Base-by-base conservation (phyloP, 2,113 vertebrate species). In the Takifugu flavidus region DNA sequence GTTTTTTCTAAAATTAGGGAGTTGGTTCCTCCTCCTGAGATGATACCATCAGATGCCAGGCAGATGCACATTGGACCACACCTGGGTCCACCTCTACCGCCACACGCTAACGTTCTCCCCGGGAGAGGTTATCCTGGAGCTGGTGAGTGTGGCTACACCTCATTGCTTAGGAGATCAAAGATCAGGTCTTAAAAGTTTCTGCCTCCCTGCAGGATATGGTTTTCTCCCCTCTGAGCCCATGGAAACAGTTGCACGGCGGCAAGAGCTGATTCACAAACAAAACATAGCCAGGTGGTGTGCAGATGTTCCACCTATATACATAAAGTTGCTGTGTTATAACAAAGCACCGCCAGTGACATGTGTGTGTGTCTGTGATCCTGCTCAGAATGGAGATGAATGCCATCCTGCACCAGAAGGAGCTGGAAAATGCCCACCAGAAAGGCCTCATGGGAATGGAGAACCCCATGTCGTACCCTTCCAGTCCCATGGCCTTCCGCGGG, bases 241-340 rank as follows among this genome's bases (percentile, higher is more conserved):
- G 90, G 96, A 96, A 83, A 91, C 93, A 52, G 83, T 94, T 84
- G 90, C 93, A 62, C 93, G 94, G 81, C 92, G 94, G 88, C 95
- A 97, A 78, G 96, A 98, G 79, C 75, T 96, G 61, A 89, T 95
- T 81, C 94, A 96, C 81, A 97, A 96, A 77, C 96, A 96, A 86
- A 95, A 93, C 65, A 91, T 94, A 69, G 93, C 94, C 90, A 96
- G 96, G 96, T 98, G 94, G 52, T 44, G 31, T 7, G 49, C 25
- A 12, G 60, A 58, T 13, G 56, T 44, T 47, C 50, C 61, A 65
- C 47, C 56, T n/a, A 31, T 65, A 69, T 25, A 15, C 5, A 13
- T 1, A 12, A 43, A 20, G 42, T 12, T 43, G 42, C 42, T 43
- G 5, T 6, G 42, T 43, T 12, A 43, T 6, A 43, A 43, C 42